A percentile compares a stretch with the other conserved stretches of the same genome.
These are phyloP conservation scores for Parapristionchus giblindavisi DNA, from an alignment of 2,888 invertebrate genomes.

Conservation along the genomic window DNA sequence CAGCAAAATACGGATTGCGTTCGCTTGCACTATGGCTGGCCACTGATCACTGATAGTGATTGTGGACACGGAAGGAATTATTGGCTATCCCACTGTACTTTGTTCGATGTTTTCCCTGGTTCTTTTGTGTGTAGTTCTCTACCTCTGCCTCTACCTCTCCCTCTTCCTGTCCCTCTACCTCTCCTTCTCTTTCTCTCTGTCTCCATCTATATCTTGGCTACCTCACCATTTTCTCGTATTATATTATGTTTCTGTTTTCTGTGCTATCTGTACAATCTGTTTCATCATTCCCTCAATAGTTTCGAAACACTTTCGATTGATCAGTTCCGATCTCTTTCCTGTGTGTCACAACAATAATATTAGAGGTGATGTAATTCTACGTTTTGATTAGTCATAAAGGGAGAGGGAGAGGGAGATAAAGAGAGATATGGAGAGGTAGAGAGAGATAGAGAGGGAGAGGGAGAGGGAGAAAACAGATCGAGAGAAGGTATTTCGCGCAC, in stretches of 20 bases:
- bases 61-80: no score
- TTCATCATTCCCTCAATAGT: not conserved
- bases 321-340: not conserved
- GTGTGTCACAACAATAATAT: not conserved
- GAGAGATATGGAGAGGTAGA: not conserved
- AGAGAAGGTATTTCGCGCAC: no score
- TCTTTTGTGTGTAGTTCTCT: no score
- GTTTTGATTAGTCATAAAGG: not conserved
- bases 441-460: not conserved
- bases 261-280: not conserved
- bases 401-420: not conserved
- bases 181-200: no score
- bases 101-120: slow-evolving; percentile 9
- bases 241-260: not conserved
- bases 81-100: no score
- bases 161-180: no score
- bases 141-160: no score
- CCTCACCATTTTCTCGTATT: no score
- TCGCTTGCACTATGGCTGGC: no score
- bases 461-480: not conserved
- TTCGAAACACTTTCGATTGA: not conserved
- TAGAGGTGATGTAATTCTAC: not conserved
- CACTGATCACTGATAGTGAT: no score
- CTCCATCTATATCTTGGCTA: no score
- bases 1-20: no score